These are phyloP conservation scores for Agrotis ipsilon DNA, from an alignment of 2,888 invertebrate genomes.

Conservation along the genomic window DNA sequence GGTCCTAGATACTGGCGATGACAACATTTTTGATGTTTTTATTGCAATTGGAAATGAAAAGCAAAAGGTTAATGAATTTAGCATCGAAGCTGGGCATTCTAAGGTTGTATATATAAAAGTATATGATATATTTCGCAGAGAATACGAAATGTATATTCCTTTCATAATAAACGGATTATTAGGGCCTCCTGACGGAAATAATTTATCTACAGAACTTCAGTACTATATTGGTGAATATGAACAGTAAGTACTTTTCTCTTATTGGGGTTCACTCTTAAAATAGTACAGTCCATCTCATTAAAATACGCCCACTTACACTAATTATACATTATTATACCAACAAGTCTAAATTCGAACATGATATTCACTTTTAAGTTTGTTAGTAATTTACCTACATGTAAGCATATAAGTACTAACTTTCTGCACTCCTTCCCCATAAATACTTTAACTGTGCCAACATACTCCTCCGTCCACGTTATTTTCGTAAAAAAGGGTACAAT, in stretches of 20 bases:
- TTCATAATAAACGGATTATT: conserved; percentile 91
- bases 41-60: conserved; percentile 82
- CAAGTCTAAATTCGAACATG: too few relatives aligned
- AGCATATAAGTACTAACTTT: too few relatives aligned
- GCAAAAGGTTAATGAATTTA: conserved; percentile 76
- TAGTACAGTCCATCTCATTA: neutral
- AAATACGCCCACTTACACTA: neutral
- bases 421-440: too few relatives aligned
- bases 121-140: conserved; percentile 81
- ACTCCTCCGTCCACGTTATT: too few relatives aligned
- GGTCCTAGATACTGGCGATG: conserved; percentile 80
- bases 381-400: too few relatives aligned
- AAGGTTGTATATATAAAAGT: conserved; percentile 84
- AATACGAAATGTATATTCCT: conserved; percentile 91
- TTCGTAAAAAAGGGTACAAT: too few relatives aligned
- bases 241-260: conserved; percentile 69
- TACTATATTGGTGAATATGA: conserved; percentile 80
- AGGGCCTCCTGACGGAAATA: conserved; percentile 87
- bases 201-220: conserved; percentile 78
- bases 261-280: neutral
- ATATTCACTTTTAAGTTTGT: too few relatives aligned
- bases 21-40: conserved; percentile 83
- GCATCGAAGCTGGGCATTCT: conserved; percentile 80
- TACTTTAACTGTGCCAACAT: too few relatives aligned
- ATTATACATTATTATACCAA: neutral